Evolutionary conservation across 2,888 invertebrate species (phyloP), one percentile per base, ranked within the genome.

Genomic region (Bembecia ichneumoniformis): DNA sequence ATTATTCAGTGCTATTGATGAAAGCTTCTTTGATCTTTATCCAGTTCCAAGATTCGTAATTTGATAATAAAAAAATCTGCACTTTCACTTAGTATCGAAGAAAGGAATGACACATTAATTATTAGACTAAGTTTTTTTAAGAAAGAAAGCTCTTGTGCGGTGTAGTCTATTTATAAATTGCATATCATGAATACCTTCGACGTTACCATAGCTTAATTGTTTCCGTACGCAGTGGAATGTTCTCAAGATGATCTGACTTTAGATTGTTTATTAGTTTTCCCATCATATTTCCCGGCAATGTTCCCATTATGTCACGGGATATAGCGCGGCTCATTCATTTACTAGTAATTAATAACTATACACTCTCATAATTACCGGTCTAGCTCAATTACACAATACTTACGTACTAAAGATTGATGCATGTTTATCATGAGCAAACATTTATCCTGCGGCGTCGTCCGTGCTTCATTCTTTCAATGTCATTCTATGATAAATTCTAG

Each of bases 221-320:
- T 74, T 71, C 62, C 69, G 68, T 75, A 28, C 73, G 69, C 67
- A 63, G 66, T 71, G 69, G 66, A 74, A 76, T 68, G 66, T 80
- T 81, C 78, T 70, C 81, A 78, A 75, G 78, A 74, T 68, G 62
- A 62, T 64, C 63, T 61, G 58, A 59, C 58, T 54, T 54, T 54
- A 53, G 64, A 61, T 59, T 60, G 64, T 69, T 58, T 58, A 53
- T 51, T 51, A 64, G 66, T 64, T 64, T 78, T 77, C 77, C 72
- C 76, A 69, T 75, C 65, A 62, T 62, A 59, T 62, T 67, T 67
- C 67, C 68, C 60, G 58, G 56, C 62, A 60, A 58, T 59, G 60
- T 65, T 65, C 68, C 63, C 67, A 71, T 76, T 74, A 74, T 55
- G 62, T 64, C 58, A 53, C 56, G 58, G 66, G 64, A 66, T 66